Conservation (phyloP, 2,888 invertebrate genomes). For the Callyntrura sp. region DNA sequence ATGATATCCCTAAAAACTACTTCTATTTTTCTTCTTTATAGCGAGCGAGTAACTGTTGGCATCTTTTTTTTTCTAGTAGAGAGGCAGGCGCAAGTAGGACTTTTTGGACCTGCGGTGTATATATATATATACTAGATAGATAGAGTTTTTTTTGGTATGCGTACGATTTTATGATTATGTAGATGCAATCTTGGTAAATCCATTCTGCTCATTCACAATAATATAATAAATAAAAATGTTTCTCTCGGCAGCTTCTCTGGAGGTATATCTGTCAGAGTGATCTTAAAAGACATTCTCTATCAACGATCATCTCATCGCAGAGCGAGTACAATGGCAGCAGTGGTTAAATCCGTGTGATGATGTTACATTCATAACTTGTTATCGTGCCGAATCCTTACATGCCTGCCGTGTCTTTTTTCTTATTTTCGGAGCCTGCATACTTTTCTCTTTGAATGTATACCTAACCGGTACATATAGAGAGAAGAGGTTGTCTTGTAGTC, state of each 20-base stretch:
- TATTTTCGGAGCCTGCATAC: constrained; percentile 14
- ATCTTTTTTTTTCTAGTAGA: constrained; percentile 21
- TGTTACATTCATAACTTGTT: constrained; percentile 54
- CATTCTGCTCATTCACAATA: constrained; percentile 56
- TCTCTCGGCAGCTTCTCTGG: constrained; percentile 27
- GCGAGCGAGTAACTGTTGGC: background rate
- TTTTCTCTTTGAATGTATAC: constrained; percentile 21
- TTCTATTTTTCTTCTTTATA: constrained; percentile 2
- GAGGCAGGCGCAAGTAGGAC: background rate
- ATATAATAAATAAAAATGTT: constrained; percentile 57
- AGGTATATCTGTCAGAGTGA: constrained; percentile 59
- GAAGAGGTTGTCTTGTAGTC: background rate
- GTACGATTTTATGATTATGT: background rate
- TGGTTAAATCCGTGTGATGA: constrained; percentile 68
- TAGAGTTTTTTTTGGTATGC: too few relatives aligned
- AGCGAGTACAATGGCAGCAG: constrained; percentile 45
- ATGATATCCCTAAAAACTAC: constrained; percentile 23
- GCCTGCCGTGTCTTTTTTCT: constrained; percentile 31
- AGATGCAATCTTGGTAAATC: constrained; percentile 29
- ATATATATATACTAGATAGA: background rate
- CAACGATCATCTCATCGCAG: constrained; percentile 57
- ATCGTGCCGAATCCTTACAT: constrained; percentile 43
- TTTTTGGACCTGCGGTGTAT: background rate
- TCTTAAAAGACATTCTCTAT: constrained; percentile 66
- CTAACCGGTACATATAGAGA: background rate